Percentiles rank a stretch among this genome's conserved stretches.
These are phyloP conservation scores for Scarus forsteni DNA, from an alignment of 2,797 vertebrate species.

Conservation along the genomic window DNA sequence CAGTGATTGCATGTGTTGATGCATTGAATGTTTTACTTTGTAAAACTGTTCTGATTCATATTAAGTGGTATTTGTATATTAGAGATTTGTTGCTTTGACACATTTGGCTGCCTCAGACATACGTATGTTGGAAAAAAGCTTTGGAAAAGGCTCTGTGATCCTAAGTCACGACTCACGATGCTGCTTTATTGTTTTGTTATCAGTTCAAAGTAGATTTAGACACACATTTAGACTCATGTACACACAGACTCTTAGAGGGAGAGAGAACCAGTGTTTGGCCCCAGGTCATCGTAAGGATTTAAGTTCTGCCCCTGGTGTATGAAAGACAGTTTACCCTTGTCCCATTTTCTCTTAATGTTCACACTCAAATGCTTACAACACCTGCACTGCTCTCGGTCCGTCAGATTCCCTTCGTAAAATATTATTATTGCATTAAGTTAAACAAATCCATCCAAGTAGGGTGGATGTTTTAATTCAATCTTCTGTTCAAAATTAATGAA, in stretches of 20 bases:
- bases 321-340: slow-evolving; percentile 37
- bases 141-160: slow-evolving; percentile 26
- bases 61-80: no score
- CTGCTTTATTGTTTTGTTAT: slow-evolving; percentile 28
- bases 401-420: slow-evolving; percentile 33
- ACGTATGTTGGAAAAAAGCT: slow-evolving; percentile 18
- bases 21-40: no score
- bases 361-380: slow-evolving; percentile 45
- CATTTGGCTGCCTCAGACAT: not conserved
- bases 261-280: slow-evolving; percentile 50
- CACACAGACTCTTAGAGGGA: not conserved
- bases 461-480: slow-evolving; percentile 4
- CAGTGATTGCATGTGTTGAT: no score
- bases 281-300: slow-evolving; percentile 78
- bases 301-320: slow-evolving; percentile 68
- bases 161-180: slow-evolving; percentile 4
- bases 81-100: no score
- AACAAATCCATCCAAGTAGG: slow-evolving; percentile 28
- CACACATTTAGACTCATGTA: slow-evolving; percentile 16
- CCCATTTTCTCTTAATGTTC: slow-evolving; percentile 15
- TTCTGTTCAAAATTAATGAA: not conserved
- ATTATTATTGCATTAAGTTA: slow-evolving; percentile 18
- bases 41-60: no score
- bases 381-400: slow-evolving; percentile 38
- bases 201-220: slow-evolving; percentile 15